These are phyloP conservation scores for Apodemia duryi DNA, from an alignment of 2,888 invertebrate genomes.

Conservation along the genomic window DNA sequence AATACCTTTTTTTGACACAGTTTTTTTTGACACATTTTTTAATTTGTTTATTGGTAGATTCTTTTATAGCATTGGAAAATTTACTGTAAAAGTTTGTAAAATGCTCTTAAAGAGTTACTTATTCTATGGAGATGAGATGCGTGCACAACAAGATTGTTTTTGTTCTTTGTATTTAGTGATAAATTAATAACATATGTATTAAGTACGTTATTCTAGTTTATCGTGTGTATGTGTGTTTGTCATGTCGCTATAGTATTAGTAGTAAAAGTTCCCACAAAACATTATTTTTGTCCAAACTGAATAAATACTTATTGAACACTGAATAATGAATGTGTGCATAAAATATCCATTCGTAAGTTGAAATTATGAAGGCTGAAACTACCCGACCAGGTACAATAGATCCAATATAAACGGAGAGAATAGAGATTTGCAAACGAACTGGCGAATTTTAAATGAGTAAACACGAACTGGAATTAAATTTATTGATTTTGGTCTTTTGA, in stretches of 20 bases:
- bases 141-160: too few relatives aligned
- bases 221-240: background rate
- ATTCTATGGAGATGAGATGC: too few relatives aligned
- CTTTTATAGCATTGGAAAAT: too few relatives aligned
- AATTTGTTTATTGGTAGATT: too few relatives aligned
- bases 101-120: too few relatives aligned
- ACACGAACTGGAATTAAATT: background rate
- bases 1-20: too few relatives aligned
- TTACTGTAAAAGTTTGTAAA: too few relatives aligned
- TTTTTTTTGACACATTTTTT: too few relatives aligned
- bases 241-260: background rate
- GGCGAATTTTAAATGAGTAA: slow-evolving; percentile 7
- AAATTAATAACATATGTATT: too few relatives aligned
- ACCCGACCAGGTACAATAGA: slow-evolving; percentile 4
- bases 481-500: slow-evolving; percentile 13
- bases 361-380: background rate
- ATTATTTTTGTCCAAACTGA: background rate
- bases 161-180: too few relatives aligned
- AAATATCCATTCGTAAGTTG: background rate
- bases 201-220: background rate
- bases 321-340: background rate
- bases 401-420: slow-evolving; percentile 12
- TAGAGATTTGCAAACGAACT: background rate
- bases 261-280: background rate
- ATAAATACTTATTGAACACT: background rate